phyloP scores from a whole-genome alignment of 2,797 vertebrate species.

The Peromyscus melanophrys region DNA sequence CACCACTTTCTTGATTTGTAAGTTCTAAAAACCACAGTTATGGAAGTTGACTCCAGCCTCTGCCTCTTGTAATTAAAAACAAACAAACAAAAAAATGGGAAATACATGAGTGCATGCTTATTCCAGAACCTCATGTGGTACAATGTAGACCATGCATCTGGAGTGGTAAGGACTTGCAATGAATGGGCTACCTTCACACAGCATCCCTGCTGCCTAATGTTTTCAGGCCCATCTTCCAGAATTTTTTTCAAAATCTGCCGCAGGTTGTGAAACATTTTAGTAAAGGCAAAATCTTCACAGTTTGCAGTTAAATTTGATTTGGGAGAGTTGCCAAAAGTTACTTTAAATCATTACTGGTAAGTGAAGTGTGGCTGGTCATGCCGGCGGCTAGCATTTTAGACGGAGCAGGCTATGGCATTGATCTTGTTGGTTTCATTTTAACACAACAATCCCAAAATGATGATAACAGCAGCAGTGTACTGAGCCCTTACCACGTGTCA shows the following conservation, averaged over 20 bases:
- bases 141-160: accelerated
- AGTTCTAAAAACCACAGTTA: background rate
- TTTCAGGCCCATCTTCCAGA: background rate
- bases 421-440: background rate
- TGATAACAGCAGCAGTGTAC: background rate
- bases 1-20: background rate
- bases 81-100: background rate
- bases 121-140: background rate
- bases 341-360: background rate
- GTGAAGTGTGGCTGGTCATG: background rate
- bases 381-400: background rate
- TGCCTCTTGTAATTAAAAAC: background rate
- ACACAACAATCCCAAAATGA: background rate
- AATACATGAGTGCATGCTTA: background rate
- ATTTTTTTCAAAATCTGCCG: background rate
- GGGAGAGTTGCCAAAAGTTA: background rate
- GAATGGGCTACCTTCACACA: background rate
- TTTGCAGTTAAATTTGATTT: background rate
- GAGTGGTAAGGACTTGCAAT: background rate
- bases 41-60: background rate
- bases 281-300: background rate
- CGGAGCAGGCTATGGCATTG: background rate
- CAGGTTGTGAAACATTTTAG: background rate
- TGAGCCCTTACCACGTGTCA: background rate
- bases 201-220: background rate